Conservation (phyloP, 2,888 invertebrate genomes). For the Melinaea marsaeus region DNA sequence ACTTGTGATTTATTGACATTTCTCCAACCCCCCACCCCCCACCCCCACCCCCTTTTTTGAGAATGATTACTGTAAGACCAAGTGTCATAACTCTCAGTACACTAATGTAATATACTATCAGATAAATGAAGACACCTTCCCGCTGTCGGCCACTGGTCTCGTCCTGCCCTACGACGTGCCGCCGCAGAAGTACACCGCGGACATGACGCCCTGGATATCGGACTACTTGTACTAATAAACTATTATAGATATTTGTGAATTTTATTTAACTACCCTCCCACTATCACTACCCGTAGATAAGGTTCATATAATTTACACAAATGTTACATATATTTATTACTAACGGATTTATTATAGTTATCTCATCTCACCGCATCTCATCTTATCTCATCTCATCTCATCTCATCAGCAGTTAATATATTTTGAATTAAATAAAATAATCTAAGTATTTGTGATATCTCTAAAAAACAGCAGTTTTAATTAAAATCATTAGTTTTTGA, state of each 20-base stretch:
- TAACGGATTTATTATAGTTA: too few relatives aligned
- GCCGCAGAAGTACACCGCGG: conserved; percentile 81
- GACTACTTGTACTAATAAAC: conserved; percentile 68
- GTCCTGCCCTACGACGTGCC: conserved; percentile 92
- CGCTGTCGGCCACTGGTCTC: conserved; percentile 64
- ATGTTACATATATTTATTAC: too few relatives aligned
- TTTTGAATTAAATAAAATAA: too few relatives aligned
- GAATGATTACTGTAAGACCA: neutral
- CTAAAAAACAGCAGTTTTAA: too few relatives aligned
- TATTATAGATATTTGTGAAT: conserved; percentile 11
- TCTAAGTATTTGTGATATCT: too few relatives aligned
- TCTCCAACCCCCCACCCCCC: too few relatives aligned
- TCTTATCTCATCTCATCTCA: too few relatives aligned
- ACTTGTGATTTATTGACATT: too few relatives aligned
- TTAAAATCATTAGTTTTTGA: too few relatives aligned
- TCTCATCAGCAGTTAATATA: too few relatives aligned
- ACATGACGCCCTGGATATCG: conserved; percentile 84
- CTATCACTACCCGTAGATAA: neutral
- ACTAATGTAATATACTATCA: conserved; percentile 42
- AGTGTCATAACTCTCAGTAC: neutral
- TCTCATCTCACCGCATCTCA: too few relatives aligned
- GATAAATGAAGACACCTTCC: conserved; percentile 80
- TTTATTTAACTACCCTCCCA: neutral
- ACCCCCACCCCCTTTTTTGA: neutral
- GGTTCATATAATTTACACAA: too few relatives aligned